Evolutionary conservation across 2,113 vertebrate genomes (phyloP), one percentile per base, ranked within the genome.

Genomic region (Antechinus flavipes): DNA sequence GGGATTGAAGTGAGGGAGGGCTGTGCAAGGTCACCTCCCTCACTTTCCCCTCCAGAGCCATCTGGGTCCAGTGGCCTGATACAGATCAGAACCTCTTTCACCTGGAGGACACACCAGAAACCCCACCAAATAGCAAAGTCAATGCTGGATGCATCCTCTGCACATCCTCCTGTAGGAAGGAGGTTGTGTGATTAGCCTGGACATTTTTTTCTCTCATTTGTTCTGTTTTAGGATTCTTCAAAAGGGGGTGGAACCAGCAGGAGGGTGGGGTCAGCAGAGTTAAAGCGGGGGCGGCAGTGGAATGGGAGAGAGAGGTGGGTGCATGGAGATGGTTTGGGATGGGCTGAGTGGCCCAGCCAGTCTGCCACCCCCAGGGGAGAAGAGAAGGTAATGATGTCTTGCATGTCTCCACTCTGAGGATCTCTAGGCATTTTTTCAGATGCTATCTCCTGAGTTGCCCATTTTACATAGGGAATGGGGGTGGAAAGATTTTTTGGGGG

Each of bases 301-400:
- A 84, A 84, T 84, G 53, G 91, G 55, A 52, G 49, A 35, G n/a
- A 53, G 90, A 52, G 90, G 42, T 52, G 93, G 91, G 91, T 93
- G 58, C 42, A 84, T 42, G 35, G 16, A n/a, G 61, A 30, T n/a
- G 68, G 16, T 84, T 42, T 42, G 68, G 68, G n/a, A 42, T 84
- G 68, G 68, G 68, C 68, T 2, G 50, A 54, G 91, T 50, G 89
- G 89, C 47, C 50, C 93, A 93, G 61, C 90, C 90, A 58, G 91
- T 55, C 95, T 95, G 90, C 58, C 91, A 94, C 53, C 94, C 84
- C 91, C 50, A 89, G 93, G 95, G 96, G 7, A 92, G 91, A 96
- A 92, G 35, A 42, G 47, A 54, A 42, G 27, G 27, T 91, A 89
- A 94, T 54, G 92, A 91, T 56, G 93, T n/a, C 91, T 95, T 68